These are phyloP conservation scores for Andrena chrysosceles DNA, from an alignment of 2,888 invertebrate species.

Conservation along the genomic window DNA sequence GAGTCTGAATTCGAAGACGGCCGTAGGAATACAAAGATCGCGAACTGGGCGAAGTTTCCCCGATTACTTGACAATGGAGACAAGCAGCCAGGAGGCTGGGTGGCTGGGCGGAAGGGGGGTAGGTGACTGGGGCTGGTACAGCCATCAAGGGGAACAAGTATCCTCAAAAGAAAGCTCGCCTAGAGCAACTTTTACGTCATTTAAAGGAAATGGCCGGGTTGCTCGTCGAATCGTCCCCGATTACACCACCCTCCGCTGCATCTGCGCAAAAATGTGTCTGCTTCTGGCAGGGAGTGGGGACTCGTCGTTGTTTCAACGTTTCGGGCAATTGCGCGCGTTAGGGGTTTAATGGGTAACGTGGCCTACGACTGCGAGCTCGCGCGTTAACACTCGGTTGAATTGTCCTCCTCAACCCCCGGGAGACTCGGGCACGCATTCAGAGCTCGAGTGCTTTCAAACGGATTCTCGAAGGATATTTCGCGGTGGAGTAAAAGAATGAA, in stretches of 20 bases:
- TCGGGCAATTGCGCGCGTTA: slow-evolving; percentile 15
- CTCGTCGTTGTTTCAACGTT: slow-evolving; percentile 28
- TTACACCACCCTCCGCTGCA: neutral
- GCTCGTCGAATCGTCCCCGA: slow-evolving; percentile 11
- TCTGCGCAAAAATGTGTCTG: slow-evolving; percentile 1
- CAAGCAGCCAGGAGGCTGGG: neutral
- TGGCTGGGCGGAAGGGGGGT: neutral
- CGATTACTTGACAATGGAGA: slow-evolving; percentile 45
- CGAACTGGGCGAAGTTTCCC: slow-evolving; percentile 27
- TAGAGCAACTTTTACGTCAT: slow-evolving; percentile 41
- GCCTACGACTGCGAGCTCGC: slow-evolving; percentile 15
- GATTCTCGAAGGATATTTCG: neutral
- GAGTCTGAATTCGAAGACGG: slow-evolving; percentile 16
- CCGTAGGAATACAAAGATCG: slow-evolving; percentile 25
- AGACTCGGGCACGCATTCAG: neutral
- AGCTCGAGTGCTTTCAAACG: neutral
- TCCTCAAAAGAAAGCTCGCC: slow-evolving; percentile 38
- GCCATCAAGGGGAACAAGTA: slow-evolving; percentile 35
- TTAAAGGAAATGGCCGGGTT: slow-evolving; percentile 36
- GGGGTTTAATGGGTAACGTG: slow-evolving; percentile 26
- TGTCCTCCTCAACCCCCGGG: slow-evolving; percentile 16
- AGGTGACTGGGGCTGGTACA: neutral
- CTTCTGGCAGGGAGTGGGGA: neutral
- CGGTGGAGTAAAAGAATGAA: neutral
- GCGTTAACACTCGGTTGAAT: slow-evolving; percentile 17